Evolutionary conservation across 2,113 vertebrate genomes (phyloP), one percentile per base, ranked within the genome.

Genomic region (Atlantisia rogersi): DNA sequence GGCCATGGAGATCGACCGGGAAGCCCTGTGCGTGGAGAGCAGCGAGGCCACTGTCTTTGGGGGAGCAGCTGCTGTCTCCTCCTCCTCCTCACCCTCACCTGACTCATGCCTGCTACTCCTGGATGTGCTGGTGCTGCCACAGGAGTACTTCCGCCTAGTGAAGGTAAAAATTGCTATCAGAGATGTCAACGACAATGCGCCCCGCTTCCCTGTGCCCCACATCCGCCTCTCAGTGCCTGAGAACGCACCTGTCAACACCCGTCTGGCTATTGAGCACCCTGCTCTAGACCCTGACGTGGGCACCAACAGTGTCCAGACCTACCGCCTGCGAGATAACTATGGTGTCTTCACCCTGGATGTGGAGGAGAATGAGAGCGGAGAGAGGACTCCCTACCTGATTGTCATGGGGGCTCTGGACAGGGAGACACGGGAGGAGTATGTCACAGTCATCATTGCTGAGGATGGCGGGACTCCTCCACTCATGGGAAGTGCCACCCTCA

Each of bases 131-230:
- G 97, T 99, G 77, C 95, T 99, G 95, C 99, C 99, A 19, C 99
- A 99, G 98, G 98, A 99, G 82, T 98, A 99, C 94, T 99, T 99
- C 78, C 98, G 99, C 94, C 98, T 99, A 17, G 98, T 99, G 94
- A 99, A 99, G 98, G 98, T 99, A 90, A 99, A 99, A 96, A 98
- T 99, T 44, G 94, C 98, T 32, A 99, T 99, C 24, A 98, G 98
- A 74, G 99, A 99, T 65, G 94, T 99, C 83, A 99, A 99, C 1
- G 99, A 99, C 97, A 99, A 99, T 58, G 98, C 98, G 1, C 99
- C 99, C 1, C 97, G 65, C 80, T 99, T 99, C 73, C 99, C 99
- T 0, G 97, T 98, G 56, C 97, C 98, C 64, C 98, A 99, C 77
- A 99, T 99, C 79, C 87, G 1, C 11, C 97, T 99, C 46, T 98